A percentile compares a stretch with the other conserved stretches of the same genome.
phyloP scores from a whole-genome alignment of 2,888 invertebrate species.

The Fabriciana adippe region DNA sequence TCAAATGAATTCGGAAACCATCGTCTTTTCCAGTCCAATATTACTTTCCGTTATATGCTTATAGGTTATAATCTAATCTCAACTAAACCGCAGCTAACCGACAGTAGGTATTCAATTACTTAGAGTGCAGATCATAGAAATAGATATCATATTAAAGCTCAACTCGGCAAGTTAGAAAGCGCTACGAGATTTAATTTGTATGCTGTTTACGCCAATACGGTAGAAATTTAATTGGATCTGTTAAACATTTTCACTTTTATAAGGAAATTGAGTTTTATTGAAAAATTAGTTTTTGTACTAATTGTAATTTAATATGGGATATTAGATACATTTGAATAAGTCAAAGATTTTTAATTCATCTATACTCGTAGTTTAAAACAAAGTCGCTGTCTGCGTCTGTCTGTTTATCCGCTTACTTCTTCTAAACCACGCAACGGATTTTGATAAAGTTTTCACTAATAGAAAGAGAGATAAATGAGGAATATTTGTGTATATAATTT shows the following conservation, averaged over 20 bases:
- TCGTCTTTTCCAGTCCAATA: too few relatives aligned
- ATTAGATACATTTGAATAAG: too few relatives aligned
- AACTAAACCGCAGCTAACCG: conserved; percentile 5
- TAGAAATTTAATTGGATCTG: conserved; percentile 22
- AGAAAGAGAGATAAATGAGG: too few relatives aligned
- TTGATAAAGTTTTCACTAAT: too few relatives aligned
- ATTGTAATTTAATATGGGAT: too few relatives aligned
- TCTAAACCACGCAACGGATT: too few relatives aligned
- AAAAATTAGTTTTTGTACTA: background rate
- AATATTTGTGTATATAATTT: too few relatives aligned
- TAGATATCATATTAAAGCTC: conserved; percentile 17
- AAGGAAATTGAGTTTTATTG: background rate
- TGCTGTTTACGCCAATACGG: conserved; percentile 19
- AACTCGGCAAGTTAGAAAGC: conserved; percentile 20
- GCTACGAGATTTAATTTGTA: conserved; percentile 16
- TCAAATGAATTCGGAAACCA: too few relatives aligned
- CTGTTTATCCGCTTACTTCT: too few relatives aligned
- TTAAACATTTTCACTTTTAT: conserved; percentile 18
- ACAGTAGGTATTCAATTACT: conserved; percentile 17
- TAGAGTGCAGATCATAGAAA: conserved; percentile 12
- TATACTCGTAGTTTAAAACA: too few relatives aligned
- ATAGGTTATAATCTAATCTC: background rate
- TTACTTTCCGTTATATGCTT: background rate
- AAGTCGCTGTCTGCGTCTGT: too few relatives aligned
- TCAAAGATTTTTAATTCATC: too few relatives aligned